These are phyloP conservation scores for Heliconius hortense DNA, from an alignment of 2,888 invertebrate species.

Conservation along the genomic window DNA sequence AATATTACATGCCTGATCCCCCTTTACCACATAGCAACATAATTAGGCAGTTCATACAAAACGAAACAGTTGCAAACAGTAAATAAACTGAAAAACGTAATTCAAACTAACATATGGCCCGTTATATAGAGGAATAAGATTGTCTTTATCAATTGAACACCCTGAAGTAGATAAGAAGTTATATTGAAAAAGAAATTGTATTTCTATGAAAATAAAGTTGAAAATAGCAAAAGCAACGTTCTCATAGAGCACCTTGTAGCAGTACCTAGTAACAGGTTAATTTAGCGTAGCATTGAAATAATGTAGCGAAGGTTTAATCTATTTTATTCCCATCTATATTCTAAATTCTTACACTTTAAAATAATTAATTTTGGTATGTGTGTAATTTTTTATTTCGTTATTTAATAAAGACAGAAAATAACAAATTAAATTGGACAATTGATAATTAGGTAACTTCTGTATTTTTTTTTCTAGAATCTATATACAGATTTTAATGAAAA, in stretches of 20 bases:
- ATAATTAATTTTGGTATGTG: not conserved
- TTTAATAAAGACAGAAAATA: no score
- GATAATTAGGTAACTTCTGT: no score
- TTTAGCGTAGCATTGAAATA: slow-evolving; percentile 24
- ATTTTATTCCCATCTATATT: slow-evolving; percentile 1
- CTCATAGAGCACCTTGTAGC: slow-evolving; percentile 15
- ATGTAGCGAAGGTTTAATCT: slow-evolving; percentile 22
- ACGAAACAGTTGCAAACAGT: slow-evolving; percentile 22
- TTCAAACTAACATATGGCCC: slow-evolving; percentile 10
- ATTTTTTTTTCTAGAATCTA: no score
- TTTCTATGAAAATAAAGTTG: accelerated
- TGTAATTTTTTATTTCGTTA: not conserved
- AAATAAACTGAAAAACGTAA: slow-evolving; percentile 22
- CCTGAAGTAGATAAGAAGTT: slow-evolving; percentile 2
- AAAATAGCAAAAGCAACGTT: not conserved
- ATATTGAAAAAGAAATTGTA: not conserved
- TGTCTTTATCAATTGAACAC: slow-evolving; percentile 17
- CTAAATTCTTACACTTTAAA: not conserved
- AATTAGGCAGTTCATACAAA: slow-evolving; percentile 20
- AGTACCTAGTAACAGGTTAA: slow-evolving; percentile 36
- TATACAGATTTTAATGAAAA: no score
- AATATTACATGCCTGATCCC: not conserved
- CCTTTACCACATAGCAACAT: slow-evolving; percentile 34
- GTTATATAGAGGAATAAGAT: slow-evolving; percentile 14
- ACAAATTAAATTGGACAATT: no score